phyloP scores from a whole-genome alignment of 2,797 vertebrate genomes.

The Gallirallus australis region DNA sequence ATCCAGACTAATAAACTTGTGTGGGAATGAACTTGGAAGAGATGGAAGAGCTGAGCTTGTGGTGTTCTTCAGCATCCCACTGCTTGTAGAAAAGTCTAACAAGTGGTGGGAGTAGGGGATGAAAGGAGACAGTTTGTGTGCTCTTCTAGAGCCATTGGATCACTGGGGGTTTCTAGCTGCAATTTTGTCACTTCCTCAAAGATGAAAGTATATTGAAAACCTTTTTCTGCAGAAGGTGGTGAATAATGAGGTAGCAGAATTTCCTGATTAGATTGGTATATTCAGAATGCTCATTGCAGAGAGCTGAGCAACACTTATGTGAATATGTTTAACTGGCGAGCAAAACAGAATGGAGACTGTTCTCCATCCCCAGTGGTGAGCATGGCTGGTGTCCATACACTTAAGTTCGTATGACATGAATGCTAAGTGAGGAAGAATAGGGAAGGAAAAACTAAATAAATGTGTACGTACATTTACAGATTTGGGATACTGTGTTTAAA shows the following conservation, averaged over 20 bases:
- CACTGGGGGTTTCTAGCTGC: neutral
- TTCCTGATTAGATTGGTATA: neutral
- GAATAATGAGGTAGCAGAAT: neutral
- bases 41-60: neutral
- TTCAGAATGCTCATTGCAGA: neutral
- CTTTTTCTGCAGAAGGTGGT: neutral
- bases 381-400: neutral
- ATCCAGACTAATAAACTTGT: neutral
- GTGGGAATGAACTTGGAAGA: neutral
- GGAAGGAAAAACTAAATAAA: neutral
- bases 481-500: neutral
- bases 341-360: neutral
- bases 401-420: neutral
- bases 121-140: neutral
- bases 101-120: neutral
- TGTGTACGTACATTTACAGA: neutral
- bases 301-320: neutral
- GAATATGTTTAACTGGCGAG: neutral
- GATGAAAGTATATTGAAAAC: neutral
- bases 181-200: neutral
- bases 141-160: neutral
- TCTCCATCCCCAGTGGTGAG: neutral
- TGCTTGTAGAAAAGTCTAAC: neutral
- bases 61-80: neutral
- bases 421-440: neutral